Conservation (phyloP, 1,140 invertebrate species). For the Eumeta japonica region DNA sequence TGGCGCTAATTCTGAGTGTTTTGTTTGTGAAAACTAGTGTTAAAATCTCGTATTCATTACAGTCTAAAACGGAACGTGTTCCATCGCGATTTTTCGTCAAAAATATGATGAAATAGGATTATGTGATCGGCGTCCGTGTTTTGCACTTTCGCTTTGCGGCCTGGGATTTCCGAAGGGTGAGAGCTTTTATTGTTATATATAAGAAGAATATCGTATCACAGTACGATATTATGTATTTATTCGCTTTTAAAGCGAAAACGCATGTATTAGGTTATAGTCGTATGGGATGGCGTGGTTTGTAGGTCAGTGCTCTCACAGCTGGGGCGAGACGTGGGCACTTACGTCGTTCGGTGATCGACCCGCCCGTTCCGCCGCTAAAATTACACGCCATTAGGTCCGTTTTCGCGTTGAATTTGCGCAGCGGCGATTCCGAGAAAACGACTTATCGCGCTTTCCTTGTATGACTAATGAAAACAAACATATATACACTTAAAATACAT, state of each 20-base stretch:
- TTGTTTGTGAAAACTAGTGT: conserved; percentile 20
- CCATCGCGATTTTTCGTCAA: conserved; percentile 18
- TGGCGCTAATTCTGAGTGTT: conserved; percentile 21
- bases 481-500: too few species aligned
- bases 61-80: conserved; percentile 23
- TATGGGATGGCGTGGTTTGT: conserved; percentile 33
- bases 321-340: conserved; percentile 37
- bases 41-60: conserved; percentile 21
- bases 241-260: too few species aligned
- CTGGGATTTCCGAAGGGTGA: conserved; percentile 38
- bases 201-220: conserved; percentile 4
- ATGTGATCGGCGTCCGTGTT: conserved; percentile 29
- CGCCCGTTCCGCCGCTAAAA: conserved; percentile 36
- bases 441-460: too few species aligned
- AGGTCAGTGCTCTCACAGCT: conserved; percentile 48
- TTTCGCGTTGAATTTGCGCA: too few species aligned
- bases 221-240: not conserved
- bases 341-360: conserved; percentile 30
- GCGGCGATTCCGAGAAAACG: too few species aligned
- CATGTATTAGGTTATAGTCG: conserved; percentile 41
- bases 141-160: conserved; percentile 39
- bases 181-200: conserved; percentile 24
- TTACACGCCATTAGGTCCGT: too few species aligned
- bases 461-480: too few species aligned
- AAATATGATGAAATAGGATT: conserved; percentile 37